Conservation (phyloP, 2,888 invertebrate genomes). For the Meliscaeva auricollis region DNA sequence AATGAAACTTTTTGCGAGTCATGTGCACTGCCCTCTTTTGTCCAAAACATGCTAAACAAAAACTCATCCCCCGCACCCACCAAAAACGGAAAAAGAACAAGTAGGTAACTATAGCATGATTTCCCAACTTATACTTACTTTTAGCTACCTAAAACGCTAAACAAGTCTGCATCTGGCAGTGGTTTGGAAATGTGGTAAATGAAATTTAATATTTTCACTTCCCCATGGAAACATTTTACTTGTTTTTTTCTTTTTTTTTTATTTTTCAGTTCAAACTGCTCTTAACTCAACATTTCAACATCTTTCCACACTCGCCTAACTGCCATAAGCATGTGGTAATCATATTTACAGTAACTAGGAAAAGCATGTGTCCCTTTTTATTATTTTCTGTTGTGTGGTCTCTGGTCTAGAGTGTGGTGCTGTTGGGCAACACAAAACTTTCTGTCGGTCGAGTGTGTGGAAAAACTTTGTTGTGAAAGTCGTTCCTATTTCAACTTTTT, state of each 20-base stretch:
- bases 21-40: not conserved
- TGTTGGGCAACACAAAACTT: slow-evolving; percentile 69
- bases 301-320: slow-evolving; percentile 24
- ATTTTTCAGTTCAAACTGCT: not conserved
- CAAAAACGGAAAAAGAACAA: not conserved
- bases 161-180: slow-evolving; percentile 72
- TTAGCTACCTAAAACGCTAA: slow-evolving; percentile 46
- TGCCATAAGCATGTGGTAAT: slow-evolving; percentile 75
- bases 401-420: not conserved
- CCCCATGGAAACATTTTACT: slow-evolving; percentile 19
- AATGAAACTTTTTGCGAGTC: slow-evolving; percentile 13
- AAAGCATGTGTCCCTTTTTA: slow-evolving; percentile 56
- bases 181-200: slow-evolving; percentile 71
- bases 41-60: not conserved
- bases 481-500: slow-evolving; percentile 30
- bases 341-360: slow-evolving; percentile 70
- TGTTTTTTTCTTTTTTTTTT: slow-evolving; percentile 7
- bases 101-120: not conserved
- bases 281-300: slow-evolving; percentile 8
- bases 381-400: slow-evolving; percentile 35
- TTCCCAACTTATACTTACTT: slow-evolving; percentile 2
- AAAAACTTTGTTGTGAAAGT: slow-evolving; percentile 59
- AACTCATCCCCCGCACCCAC: not conserved
- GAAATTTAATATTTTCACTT: slow-evolving; percentile 74
- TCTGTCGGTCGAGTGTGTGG: slow-evolving; percentile 2